phyloP scores from a whole-genome alignment of 64 coral and sea anemone species.

The Dendronephthya gigantea region DNA sequence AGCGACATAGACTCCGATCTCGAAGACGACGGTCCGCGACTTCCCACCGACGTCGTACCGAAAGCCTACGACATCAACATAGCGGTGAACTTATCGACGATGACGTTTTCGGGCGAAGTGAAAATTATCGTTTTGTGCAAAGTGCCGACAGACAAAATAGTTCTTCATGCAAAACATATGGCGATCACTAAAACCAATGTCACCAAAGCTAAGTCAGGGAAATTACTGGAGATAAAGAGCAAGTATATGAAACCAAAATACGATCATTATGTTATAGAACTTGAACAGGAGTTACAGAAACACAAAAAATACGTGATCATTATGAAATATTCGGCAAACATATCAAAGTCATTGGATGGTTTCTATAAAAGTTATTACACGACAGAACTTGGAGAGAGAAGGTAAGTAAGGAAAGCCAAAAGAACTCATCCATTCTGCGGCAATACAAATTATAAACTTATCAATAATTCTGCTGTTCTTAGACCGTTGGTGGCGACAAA shows the following conservation, averaged over 20 bases:
- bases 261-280: background rate
- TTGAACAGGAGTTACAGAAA: background rate
- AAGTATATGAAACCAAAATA: background rate
- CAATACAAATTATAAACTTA: no score
- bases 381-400: background rate
- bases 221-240: background rate
- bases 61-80: conserved; percentile 3
- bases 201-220: background rate
- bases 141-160: background rate
- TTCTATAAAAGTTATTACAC: conserved; percentile 7
- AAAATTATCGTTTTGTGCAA: background rate
- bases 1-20: background rate
- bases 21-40: background rate
- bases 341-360: background rate
- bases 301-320: background rate
- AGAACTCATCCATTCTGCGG: no score
- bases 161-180: background rate
- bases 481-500: background rate
- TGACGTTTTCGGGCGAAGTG: conserved; percentile 12
- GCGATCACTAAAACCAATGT: background rate
- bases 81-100: background rate
- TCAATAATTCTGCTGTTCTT: no score
- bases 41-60: background rate
- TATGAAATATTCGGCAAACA: background rate
- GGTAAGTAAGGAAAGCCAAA: no score